Evolutionary conservation across 2,888 invertebrate genomes (phyloP), one percentile per base, ranked within the genome.

Genomic region (Dyspetes luteomarginatus): DNA sequence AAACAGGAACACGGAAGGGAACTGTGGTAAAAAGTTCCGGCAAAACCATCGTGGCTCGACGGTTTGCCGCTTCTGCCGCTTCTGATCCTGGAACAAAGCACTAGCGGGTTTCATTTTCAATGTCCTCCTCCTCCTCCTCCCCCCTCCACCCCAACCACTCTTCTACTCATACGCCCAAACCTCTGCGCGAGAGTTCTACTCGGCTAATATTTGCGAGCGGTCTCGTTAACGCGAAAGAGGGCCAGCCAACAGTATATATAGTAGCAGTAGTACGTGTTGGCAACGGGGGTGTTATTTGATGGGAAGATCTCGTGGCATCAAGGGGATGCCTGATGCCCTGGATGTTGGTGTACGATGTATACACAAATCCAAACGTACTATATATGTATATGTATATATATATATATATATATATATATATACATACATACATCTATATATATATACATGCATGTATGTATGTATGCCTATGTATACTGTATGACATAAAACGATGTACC

Each of bases 141-240:
- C 19, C 56, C 1, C 45, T 3, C 26, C 17, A 19, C 12, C 22
- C 36, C 24, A 4, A 17, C 9, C 24, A 7, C 4, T n/a, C 50
- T 41, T 12, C 15, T 15, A 17, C 30, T 71, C 36, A 15, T 19
- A 48, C 17, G 17, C 48, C 48, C 5, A 17, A 22, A 58, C 17
- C 50, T 19, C 43, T 58, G 45, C 30, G 64, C 71, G 52, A 58
- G 41, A 52, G 58, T 76, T 76, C 65, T 12, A 73, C 76, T 76
- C 56, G 81, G 76, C 77, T 77, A 76, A 77, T 80, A 81, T 81
- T 81, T 81, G 81, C 76, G 55, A 79, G 75, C 62, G 77, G 73
- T 72, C 81, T 76, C 76, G 81, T 81, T 81, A 77, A 76, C 72
- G 71, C 43, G 56, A 58, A 26, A 17, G 68, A 24, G 78, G 26